Base-by-base conservation (phyloP, 2,888 invertebrate species). In the Yponomeuta plumbellus region DNA sequence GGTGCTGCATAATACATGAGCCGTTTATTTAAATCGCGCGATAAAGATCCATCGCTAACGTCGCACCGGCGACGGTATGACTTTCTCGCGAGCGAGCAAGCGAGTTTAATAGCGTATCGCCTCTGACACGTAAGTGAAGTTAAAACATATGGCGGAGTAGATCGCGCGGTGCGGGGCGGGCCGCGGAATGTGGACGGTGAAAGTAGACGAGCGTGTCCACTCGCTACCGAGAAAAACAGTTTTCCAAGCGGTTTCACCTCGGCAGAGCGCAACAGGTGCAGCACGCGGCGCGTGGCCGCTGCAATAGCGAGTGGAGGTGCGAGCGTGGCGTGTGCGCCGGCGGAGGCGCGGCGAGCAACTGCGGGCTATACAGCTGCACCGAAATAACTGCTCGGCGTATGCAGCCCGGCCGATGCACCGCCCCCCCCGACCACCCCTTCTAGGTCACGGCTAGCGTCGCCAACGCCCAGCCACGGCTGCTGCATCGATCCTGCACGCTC, bases 381-480 rank as follows among this genome's bases (percentile, higher is more conserved):
- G 86, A 91, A 91, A 90, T 91, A 91, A 86, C 88, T 87, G 88
- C 88, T 88, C 83, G 76, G 66, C 88, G 64, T 52, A 63, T 63
- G 88, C 88, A 89, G 44, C 87, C 89, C 78, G 88, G 88, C 85
- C 84, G 86, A 83, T 88, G 89, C 89, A 88, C 90, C 73, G 86
- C 88, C 80, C 88, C 83, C 87, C 81, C 81, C 81, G 81, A 81
- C 75, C 75, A 78, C 75, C 61, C 11, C 26, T n/a, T 26, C 26
- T 22, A 74, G 76, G 76, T 61, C 64, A 66, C 70, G 74, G 72
- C 78, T 75, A 74, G 76, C 74, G 76, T 80, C 79, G 26, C 80
- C 75, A 74, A 76, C 76, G 63, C 64, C 67, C 70, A 74, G 73
- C 78, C 75, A 74, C 76, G 74, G 76, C 80, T 80, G 44, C 84